Evolutionary conservation across 2,888 invertebrate species (phyloP).

Genomic region (Hecatera dysodea): DNA sequence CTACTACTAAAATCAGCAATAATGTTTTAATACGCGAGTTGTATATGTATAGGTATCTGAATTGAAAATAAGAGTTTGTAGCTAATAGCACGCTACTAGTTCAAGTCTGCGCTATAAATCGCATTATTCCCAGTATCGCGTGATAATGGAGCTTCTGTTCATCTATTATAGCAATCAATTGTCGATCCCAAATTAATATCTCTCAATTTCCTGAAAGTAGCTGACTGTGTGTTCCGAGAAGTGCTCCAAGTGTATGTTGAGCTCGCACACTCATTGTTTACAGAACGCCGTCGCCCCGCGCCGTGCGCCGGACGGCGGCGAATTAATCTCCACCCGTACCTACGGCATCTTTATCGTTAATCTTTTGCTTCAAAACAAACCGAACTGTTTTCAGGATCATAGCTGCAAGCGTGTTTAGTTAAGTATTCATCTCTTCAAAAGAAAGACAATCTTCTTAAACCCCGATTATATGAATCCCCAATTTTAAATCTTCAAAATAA

Average conservation of each 20-base stretch:
- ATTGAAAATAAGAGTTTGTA: background rate
- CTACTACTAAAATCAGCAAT: too few relatives aligned
- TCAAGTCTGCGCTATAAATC: constrained; percentile 19
- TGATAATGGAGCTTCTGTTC: constrained; percentile 25
- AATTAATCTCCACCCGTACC: constrained; percentile 37
- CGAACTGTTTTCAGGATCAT: background rate
- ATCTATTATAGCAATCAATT: constrained; percentile 52
- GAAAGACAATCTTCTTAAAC: constrained; percentile 34
- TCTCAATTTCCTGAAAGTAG: constrained; percentile 33
- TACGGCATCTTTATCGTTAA: constrained; percentile 41
- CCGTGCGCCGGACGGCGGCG: constrained; percentile 4
- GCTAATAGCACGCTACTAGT: background rate
- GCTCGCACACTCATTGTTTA: constrained; percentile 54
- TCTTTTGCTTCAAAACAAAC: constrained; percentile 41
- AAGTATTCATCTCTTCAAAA: constrained; percentile 15
- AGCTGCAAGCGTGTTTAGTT: constrained; percentile 6
- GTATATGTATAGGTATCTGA: background rate
- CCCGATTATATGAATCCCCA: constrained; percentile 39
- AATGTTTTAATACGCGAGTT: too few relatives aligned
- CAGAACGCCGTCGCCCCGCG: constrained; percentile 9
- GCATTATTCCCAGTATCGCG: constrained; percentile 42
- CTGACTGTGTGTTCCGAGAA: constrained; percentile 51
- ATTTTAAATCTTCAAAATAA: constrained; percentile 11
- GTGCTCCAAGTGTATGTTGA: constrained; percentile 34
- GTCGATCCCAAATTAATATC: constrained; percentile 55